phyloP scores from a whole-genome alignment of 2,888 invertebrate species.

The Pristionchus fissidentatus region DNA sequence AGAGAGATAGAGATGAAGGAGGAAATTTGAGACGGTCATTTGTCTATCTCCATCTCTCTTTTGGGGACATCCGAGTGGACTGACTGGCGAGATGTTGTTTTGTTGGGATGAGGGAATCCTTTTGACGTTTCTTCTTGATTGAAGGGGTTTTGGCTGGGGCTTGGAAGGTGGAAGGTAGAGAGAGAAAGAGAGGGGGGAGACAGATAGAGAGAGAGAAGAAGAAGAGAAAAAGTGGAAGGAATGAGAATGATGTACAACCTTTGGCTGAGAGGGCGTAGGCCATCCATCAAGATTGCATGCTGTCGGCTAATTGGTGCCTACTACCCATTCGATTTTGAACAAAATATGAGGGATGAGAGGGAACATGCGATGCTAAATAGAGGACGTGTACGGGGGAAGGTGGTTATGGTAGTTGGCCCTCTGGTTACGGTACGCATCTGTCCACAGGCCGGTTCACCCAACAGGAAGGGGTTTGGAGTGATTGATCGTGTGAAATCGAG shows the following conservation, averaged over 20 bases:
- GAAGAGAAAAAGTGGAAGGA: background rate
- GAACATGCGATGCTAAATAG: background rate
- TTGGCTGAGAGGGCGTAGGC: no score
- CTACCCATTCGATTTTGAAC: no score
- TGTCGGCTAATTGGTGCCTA: background rate
- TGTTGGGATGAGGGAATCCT: no score
- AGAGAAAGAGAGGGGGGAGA: background rate
- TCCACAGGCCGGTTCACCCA: no score
- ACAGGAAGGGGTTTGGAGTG: background rate
- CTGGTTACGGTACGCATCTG: no score
- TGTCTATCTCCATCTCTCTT: background rate
- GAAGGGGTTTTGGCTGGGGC: background rate
- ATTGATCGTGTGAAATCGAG: no score
- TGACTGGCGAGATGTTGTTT: conserved; percentile 39
- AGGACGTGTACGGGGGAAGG: no score
- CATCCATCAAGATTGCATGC: conserved; percentile 28
- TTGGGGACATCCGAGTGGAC: conserved; percentile 24
- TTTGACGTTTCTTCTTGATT: no score
- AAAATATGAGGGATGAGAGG: background rate
- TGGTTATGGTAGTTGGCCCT: no score
- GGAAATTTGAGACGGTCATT: conserved; percentile 38
- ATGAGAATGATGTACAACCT: background rate
- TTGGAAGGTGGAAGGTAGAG: background rate
- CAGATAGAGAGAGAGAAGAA: background rate
- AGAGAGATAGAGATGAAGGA: no score